Base-by-base conservation (phyloP, 2,113 vertebrate genomes). In the Dolichallabes microphthalmus region DNA sequence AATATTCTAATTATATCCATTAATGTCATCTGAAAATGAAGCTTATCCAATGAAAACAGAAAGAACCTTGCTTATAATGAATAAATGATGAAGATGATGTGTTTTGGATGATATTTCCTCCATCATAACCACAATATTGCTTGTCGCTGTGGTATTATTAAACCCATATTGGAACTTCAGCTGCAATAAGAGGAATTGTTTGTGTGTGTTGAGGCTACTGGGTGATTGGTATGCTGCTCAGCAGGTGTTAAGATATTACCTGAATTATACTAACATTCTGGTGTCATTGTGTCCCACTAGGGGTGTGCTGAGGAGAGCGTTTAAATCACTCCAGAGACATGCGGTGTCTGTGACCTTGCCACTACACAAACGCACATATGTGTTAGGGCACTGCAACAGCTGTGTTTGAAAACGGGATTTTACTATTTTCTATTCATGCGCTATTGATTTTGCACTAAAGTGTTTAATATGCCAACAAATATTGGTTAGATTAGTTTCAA, bases 301-400 rank as follows among this genome's bases (percentile, higher is more conserved):
- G 80, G 55, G 81, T 87, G 82, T 83, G 77, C 82, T 52, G 87
- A 90, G 89, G 89, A 88, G 86, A 89, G 89, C 75, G 85, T 90
- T 91, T 86, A 91, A 92, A 92, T 91, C 89, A 88, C 87, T 87
- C 87, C 76, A 39, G 89, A 92, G 90, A 93, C 82, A 79, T 88
- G 87, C 88, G 84, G 86, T 80, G 90, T 90, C 92, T 92, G 82
- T 75, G 89, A 94, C 93, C 92, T 93, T 93, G 91, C 69, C 84
- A 68, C 85, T 52, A 63, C 63, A 84, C 73, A 66, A 60, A 82
- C 32, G 61, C 52, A 82, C 35, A 75, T 2, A n/a, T 30, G 27
- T 77, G 82, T 77, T 22, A 7, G 58, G 57, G 15, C 2, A 64
- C 32, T 57, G 19, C 53, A 0, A 20, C 35, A n/a, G n/a, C 68